Evolutionary conservation across 2,113 vertebrate genomes (phyloP), one percentile per base, ranked within the genome.

Genomic region (Ceyx margarethae): DNA sequence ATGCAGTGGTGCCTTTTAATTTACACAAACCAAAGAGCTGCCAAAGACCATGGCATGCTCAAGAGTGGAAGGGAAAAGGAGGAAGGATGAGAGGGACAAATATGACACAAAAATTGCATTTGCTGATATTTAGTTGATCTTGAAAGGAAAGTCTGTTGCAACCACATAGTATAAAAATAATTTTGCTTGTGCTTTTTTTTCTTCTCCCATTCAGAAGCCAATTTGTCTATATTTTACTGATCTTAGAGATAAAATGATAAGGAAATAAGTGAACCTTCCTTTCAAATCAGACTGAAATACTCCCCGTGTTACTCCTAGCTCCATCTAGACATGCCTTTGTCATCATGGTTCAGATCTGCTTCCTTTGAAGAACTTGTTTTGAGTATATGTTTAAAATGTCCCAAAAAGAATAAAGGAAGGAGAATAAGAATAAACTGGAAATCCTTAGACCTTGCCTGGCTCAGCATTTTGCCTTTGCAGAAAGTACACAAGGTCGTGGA

Each of bases 281-380:
- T 87, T 90, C 89, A 92, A 9, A 80, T 81, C 71, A 79, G 31
- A 60, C 56, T 82, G 28, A 60, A 94, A 82, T 71, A 37, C 1
- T 2, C 10, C 4, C 35, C 17, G 23, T 40, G 50, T 89, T 85
- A 73, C 78, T 87, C 15, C 13, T 69, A 40, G 66, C 73, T 93
- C 42, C 46, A 73, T 50, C 77, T 79, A 85, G 84, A 85, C 62
- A 28, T 79, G 31, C 66, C 37, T 95, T 92, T 94, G 78, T 81
- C 89, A 65, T 95, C 33, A 13, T 51, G 54, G 69, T 91, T 94
- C 65, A 90, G 80, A 75, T 94, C 68, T 91, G n/a, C 56, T 79
- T 62, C 40, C 66, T 93, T 96, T 95, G 86, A 95, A 93, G 73
- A 91, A 88, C 72, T 91, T 90, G 69, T 86, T 93, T 80, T 73